These are phyloP conservation scores for Anguilla rostrata DNA, from an alignment of 2,113 vertebrate genomes.

Conservation along the genomic window DNA sequence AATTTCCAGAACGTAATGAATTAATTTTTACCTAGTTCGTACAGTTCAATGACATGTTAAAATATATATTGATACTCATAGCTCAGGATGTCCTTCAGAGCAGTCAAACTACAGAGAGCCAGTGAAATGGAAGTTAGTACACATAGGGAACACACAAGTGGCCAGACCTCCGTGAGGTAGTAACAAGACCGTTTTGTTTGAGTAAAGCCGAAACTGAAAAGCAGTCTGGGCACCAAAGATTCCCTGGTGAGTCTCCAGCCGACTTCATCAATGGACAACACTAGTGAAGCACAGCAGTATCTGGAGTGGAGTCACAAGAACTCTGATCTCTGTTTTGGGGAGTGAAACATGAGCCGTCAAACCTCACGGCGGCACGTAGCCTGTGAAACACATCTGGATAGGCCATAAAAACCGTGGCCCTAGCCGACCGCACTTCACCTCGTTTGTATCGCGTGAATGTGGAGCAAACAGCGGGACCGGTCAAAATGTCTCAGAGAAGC, in stretches of 20 bases:
- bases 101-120: neutral
- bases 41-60: no score
- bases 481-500: constrained; percentile 79
- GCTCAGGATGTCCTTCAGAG: neutral
- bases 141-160: neutral
- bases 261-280: neutral
- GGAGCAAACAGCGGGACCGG: constrained; percentile 83
- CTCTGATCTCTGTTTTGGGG: no score
- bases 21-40: no score
- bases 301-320: no score
- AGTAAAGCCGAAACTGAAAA: neutral
- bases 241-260: neutral
- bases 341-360: constrained; percentile 30
- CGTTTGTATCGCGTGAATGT: constrained; percentile 68
- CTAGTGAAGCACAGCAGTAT: neutral
- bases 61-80: neutral
- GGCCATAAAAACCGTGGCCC: constrained; percentile 61
- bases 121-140: neutral
- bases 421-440: constrained; percentile 78
- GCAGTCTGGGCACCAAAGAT: neutral
- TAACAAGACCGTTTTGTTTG: neutral
- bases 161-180: neutral
- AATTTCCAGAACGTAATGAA: no score
- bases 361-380: constrained; percentile 37
- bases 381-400: constrained; percentile 59